Evolutionary conservation across 1,140 invertebrate genomes (phyloP).

Genomic region (Pomacea maculata): DNA sequence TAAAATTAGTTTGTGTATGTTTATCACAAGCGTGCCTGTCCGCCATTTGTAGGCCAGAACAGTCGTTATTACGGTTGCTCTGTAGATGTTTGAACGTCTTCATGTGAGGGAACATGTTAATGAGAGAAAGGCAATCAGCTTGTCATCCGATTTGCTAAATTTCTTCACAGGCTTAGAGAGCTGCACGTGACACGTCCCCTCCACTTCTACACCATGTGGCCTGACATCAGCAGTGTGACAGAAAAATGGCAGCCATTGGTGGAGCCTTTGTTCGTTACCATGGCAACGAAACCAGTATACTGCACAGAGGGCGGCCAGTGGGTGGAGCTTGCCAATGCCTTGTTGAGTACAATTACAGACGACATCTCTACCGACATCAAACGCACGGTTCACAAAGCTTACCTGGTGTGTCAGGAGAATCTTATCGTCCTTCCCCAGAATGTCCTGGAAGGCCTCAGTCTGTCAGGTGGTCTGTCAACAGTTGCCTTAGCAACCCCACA

Average conservation of each 20-base stretch:
- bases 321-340: background rate
- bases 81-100: no score
- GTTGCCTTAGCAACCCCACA: background rate
- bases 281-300: background rate
- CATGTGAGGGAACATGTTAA: background rate
- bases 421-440: conserved; percentile 4
- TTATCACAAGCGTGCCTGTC: no score
- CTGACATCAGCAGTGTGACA: background rate
- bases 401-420: background rate
- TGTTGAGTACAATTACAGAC: background rate
- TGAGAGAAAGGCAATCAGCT: background rate
- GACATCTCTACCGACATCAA: background rate
- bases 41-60: no score
- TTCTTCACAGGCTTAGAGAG: background rate
- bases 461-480: background rate
- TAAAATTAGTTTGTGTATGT: background rate
- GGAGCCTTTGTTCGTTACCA: background rate
- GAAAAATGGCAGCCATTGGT: conserved; percentile 11
- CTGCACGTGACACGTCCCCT: no score
- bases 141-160: background rate
- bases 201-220: conserved; percentile 2
- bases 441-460: background rate
- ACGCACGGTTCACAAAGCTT: background rate
- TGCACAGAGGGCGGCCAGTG: background rate
- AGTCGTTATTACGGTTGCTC: no score